Conservation (phyloP, 2,888 invertebrate species). For the Catocala nupta region DNA sequence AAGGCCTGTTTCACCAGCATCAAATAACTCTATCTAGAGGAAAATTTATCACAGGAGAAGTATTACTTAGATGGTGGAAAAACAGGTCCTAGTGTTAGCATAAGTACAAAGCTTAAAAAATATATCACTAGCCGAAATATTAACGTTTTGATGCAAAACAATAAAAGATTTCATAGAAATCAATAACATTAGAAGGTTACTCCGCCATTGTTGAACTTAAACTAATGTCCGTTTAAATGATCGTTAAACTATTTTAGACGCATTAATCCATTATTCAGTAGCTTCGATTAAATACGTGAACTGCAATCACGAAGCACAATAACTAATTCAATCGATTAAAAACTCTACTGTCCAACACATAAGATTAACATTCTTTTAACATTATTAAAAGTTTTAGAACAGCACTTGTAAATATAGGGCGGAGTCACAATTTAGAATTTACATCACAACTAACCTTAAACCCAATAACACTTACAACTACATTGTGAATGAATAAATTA, state of each 20-base stretch:
- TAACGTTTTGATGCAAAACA: slow-evolving; percentile 83
- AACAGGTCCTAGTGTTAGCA: not conserved
- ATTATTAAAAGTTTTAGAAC: not conserved
- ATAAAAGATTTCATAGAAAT: slow-evolving; percentile 76
- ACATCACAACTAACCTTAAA: slow-evolving; percentile 19
- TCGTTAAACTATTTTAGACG: not conserved
- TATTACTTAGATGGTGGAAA: not conserved
- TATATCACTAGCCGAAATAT: slow-evolving; percentile 61
- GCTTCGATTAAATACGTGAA: not conserved
- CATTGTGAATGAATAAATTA: slow-evolving; percentile 24
- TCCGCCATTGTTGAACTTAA: slow-evolving; percentile 11
- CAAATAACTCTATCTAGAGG: not conserved
- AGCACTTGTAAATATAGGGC: slow-evolving; percentile 6
- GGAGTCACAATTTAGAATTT: slow-evolving; percentile 39
- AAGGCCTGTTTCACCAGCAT: not conserved
- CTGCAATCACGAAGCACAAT: not conserved
- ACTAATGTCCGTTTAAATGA: not conserved
- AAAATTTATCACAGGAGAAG: not conserved
- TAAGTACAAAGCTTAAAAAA: slow-evolving; percentile 42
- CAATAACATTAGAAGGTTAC: slow-evolving; percentile 37
- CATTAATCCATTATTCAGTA: not conserved
- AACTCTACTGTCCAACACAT: not conserved
- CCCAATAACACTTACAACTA: slow-evolving; percentile 42
- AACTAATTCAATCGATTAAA: not conserved
- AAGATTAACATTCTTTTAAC: not conserved